These are phyloP conservation scores for Hirtodrosophila histrioides DNA, from an alignment of 2,888 invertebrate species.

Conservation along the genomic window DNA sequence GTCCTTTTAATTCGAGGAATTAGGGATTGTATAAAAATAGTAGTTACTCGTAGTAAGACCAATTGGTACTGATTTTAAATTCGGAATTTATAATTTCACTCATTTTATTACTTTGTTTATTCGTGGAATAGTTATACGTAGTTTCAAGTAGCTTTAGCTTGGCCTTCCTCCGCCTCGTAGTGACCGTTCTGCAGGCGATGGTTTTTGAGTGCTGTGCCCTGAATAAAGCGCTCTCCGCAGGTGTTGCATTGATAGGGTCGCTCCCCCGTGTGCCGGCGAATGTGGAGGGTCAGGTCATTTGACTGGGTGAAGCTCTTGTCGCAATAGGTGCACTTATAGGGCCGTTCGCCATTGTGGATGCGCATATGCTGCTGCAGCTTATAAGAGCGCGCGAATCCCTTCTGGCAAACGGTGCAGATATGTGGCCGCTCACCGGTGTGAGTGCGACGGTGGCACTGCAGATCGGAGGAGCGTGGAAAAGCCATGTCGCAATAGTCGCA, in stretches of 20 bases:
- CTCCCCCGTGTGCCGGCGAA: conserved; percentile 89
- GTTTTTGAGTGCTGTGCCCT: conserved; percentile 87
- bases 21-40: too few species aligned
- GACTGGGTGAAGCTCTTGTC: conserved; percentile 88
- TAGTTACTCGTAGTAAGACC: too few species aligned
- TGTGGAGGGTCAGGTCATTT: conserved; percentile 89
- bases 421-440: conserved; percentile 88
- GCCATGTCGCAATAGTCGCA: conserved; percentile 88
- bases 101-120: neutral
- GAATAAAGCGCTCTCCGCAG: conserved; percentile 89
- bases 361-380: conserved; percentile 87
- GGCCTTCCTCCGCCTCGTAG: conserved; percentile 32
- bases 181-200: conserved; percentile 84
- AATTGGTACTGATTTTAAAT: neutral
- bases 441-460: conserved; percentile 87
- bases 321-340: conserved; percentile 87
- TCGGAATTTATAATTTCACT: neutral
- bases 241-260: conserved; percentile 88
- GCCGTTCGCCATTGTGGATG: conserved; percentile 86
- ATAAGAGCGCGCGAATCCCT: conserved; percentile 87
- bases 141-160: conserved; percentile 16
- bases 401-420: conserved; percentile 80
- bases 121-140: neutral
- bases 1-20: too few species aligned
- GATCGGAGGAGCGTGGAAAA: conserved; percentile 87